These are phyloP conservation scores for Urosaurus nigricauda DNA, from an alignment of 2,797 vertebrate genomes.

Conservation along the genomic window DNA sequence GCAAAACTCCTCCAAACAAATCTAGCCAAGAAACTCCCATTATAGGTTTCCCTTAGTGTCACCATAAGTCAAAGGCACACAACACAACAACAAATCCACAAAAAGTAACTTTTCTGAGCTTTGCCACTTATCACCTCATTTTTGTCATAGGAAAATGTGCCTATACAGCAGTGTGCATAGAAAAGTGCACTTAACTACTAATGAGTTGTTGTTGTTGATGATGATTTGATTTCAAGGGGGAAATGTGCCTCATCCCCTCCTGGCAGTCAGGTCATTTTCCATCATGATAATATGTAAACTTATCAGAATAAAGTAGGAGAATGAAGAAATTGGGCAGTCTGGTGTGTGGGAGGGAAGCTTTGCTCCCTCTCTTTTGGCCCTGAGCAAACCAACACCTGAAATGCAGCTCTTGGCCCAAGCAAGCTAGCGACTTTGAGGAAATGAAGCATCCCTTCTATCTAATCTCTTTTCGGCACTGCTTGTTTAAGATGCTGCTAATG, in stretches of 20 bases:
- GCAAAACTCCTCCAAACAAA: too few species aligned
- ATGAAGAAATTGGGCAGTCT: background rate
- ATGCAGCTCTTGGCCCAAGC: background rate
- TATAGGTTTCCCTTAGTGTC: too few species aligned
- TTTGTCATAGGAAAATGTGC: background rate
- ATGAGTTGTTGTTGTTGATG: background rate
- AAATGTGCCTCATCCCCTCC: background rate
- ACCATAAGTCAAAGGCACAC: too few species aligned
- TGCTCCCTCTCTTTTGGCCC: background rate
- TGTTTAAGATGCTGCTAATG: constrained; percentile 37
- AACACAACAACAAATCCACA: too few species aligned
- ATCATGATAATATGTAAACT: background rate
- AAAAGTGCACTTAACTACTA: background rate
- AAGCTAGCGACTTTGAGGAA: background rate
- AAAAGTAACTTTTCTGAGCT: too few species aligned
- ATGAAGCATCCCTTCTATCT: background rate
- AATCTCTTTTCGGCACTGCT: constrained; percentile 11
- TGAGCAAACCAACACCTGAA: background rate
- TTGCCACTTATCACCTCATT: background rate
- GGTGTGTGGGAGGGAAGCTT: too few species aligned
- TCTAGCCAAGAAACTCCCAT: too few species aligned
- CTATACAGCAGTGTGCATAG: background rate
- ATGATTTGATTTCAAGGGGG: background rate
- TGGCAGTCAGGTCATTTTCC: too few species aligned
- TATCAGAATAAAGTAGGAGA: background rate